Base-by-base conservation (phyloP, 2,113 vertebrate genomes). In the Atrichornis clamosus region DNA sequence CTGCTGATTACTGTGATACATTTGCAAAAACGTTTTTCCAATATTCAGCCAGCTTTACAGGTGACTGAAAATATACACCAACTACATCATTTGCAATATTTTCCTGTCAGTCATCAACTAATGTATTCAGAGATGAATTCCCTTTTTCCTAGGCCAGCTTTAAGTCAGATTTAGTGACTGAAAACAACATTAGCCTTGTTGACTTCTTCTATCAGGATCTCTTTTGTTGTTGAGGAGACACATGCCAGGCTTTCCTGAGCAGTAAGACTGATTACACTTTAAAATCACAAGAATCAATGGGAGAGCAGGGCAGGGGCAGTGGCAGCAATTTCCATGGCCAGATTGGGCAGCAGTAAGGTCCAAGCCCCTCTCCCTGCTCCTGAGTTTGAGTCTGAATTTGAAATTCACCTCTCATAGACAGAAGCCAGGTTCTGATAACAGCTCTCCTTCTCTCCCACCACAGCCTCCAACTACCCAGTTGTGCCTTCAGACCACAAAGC, bases 71-170 rank as follows among this genome's bases (percentile, higher is more conserved):
- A 89, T 24, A 63, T 7, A 70, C 76, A 62, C 14, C 83, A 87
- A n/a, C 73, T 68, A 84, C 76, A 92, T 72, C 20, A 78, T 79
- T 80, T 82, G 85, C 73, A 97, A 76, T 95, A 87, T 89, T 93
- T 95, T 79, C 88, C 93, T 87, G 96, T 84, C 96, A 96, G 44
- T 96, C 88, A 96, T 37, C 90, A 94, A 49, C 64, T 75, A 92
- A 95, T 73, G 10, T 75, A 95, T 92, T 92, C 95, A 73, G 83
- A 78, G 60, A 84, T 52, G 5, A 94, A 93, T 93, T 90, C 62
- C 21, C 3, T 75, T 89, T 87, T 64, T 87, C 65, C 60, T 91
- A 86, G 80, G 60, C 76, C 73, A 90, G 88, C 73, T 92, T 72
- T 68, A 89, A 89, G 92, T 58, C 83, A 93, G 56, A 84, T 93